phyloP scores from a whole-genome alignment of 1,140 invertebrate genomes.

The Monochamus saltuarius region DNA sequence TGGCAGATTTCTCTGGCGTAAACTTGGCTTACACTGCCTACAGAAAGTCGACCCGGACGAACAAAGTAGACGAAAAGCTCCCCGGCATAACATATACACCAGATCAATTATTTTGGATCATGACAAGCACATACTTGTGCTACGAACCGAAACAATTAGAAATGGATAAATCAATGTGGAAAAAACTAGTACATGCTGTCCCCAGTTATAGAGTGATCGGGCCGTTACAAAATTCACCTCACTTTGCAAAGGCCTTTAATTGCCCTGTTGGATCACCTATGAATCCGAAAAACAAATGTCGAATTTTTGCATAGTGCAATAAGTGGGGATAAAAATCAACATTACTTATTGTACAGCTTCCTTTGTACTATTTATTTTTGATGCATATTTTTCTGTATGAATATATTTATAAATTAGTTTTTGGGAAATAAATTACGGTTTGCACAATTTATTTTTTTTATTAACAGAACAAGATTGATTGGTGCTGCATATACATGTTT shows the following conservation, averaged over 20 bases:
- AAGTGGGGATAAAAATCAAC: background rate
- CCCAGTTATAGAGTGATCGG: conserved; percentile 56
- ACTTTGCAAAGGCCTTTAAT: conserved; percentile 65
- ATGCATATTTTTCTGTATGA: background rate
- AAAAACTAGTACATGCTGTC: background rate
- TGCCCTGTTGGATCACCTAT: conserved; percentile 61
- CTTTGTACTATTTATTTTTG: background rate
- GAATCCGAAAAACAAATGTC: conserved; percentile 70
- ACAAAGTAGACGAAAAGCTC: conserved; percentile 60
- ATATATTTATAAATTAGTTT: background rate
- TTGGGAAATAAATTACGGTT: background rate
- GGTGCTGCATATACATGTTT: no score
- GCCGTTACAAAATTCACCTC: conserved; percentile 62
- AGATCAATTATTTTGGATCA: conserved; percentile 67
- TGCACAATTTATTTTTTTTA: background rate
- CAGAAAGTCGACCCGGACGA: conserved; percentile 64
- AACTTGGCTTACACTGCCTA: conserved; percentile 85
- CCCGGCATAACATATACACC: conserved; percentile 56
- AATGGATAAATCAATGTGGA: conserved; percentile 2
- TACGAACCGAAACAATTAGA: conserved; percentile 27
- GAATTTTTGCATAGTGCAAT: conserved; percentile 53
- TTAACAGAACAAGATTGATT: no score
- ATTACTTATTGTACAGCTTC: background rate
- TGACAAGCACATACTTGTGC: conserved; percentile 34
- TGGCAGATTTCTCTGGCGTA: conserved; percentile 81